A percentile compares a stretch with the other conserved stretches of the same genome.
Conservation (phyloP, 2,113 vertebrate genomes). For the Chascanopsetta lugubris region DNA sequence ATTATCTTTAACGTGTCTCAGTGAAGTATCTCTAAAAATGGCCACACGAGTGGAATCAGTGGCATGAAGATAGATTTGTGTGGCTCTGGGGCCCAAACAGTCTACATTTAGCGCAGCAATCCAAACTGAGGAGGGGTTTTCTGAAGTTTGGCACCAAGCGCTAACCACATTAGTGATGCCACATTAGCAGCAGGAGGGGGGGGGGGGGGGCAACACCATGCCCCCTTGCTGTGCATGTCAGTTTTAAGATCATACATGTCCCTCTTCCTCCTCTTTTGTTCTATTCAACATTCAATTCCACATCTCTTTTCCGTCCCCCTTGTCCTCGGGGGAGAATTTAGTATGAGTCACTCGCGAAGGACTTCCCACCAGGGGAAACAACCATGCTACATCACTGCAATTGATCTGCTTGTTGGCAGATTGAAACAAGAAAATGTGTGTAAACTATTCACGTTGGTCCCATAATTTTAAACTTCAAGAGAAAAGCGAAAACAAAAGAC, state of each 20-base stretch:
- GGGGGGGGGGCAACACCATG: background rate
- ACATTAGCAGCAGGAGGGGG: conserved; percentile 54
- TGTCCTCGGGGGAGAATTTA: conserved; percentile 24
- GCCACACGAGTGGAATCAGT: background rate
- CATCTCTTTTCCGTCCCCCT: background rate
- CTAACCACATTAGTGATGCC: conserved; percentile 59
- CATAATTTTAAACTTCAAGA: conserved; percentile 1
- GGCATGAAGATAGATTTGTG: conserved; percentile 6
- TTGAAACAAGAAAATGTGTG: conserved; percentile 34
- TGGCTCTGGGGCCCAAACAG: background rate
- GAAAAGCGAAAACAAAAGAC: conserved; percentile 13
- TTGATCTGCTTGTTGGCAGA: conserved; percentile 38
- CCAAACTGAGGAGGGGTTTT: conserved; percentile 12
- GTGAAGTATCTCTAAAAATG: too few relatives aligned
- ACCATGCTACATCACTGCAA: conserved; percentile 45
- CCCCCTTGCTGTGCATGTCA: conserved; percentile 5
- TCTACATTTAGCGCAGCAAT: background rate
- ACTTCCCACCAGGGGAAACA: conserved; percentile 47
- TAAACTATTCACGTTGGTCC: background rate
- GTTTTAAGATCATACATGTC: conserved; percentile 35
- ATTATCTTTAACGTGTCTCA: too few relatives aligned
- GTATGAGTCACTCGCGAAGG: conserved; percentile 53
- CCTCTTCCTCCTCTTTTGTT: background rate
- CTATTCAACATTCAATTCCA: conserved; percentile 31
- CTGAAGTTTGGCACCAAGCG: conserved; percentile 27